Evolutionary conservation across 64 coral and sea anemone genomes (phyloP), one percentile per base, ranked within the genome.

Genomic region (Montipora efflorescens): DNA sequence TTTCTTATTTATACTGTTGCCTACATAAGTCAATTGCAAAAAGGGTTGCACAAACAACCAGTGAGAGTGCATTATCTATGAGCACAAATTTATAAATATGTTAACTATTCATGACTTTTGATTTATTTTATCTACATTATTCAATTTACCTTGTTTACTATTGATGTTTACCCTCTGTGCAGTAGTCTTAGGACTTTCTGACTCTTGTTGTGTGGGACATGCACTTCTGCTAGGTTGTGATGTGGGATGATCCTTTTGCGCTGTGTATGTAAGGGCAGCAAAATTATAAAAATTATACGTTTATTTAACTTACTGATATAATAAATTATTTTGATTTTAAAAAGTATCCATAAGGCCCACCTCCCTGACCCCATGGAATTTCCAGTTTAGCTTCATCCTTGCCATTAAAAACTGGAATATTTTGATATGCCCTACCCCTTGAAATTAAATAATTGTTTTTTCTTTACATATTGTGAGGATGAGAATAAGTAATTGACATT

Each of bases 121-220:
- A 14, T 36, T 76, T 14, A 76, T 76, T 44, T 76, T 47, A 76
- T 76, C 7, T 13, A 76, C 10, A 13, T 76, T 36, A 76, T 13
- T 36, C n/a, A 36, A 76, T 76, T 76, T 76, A 76, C 28, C 74
- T 76, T 76, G 74, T 76, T 76, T 48, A 76, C 22, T 76, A 76
- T 76, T 76, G 74, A 12, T 76, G 74, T 76, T 13, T 76, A 13
- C 74, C 74, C 5, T 76, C 28, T 13, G 7, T 8, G 74, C 8
- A 47, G n/a, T 76, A 76, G 74, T 76, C 15, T 76, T 76, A 10
- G 74, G 21, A 76, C 74, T 36, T 76, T 76, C 74, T 10, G 74
- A 10, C n/a, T 12, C 74, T 36, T 76, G 74, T 76, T 36, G 7
- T 76, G 74, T 44, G 10, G 10, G n/a, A 76, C 74, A 12, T 76